A percentile compares a stretch with the other conserved stretches of the same genome.
Conservation (phyloP, 1,140 invertebrate genomes). For the Araneus ventricosus region DNA sequence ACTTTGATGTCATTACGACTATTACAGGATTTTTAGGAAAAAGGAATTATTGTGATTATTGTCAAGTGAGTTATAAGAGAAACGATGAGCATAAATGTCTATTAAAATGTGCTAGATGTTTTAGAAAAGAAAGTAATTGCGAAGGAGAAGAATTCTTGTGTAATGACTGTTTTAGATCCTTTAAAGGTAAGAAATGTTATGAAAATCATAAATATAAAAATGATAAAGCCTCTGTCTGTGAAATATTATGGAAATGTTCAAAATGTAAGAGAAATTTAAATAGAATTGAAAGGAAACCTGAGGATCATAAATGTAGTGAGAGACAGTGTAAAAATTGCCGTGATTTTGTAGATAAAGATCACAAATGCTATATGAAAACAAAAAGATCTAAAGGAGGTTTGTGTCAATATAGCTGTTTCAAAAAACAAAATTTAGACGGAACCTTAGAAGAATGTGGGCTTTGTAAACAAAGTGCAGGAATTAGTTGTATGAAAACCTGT, state of each 20-base stretch:
- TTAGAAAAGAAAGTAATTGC: neutral
- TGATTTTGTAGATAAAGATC: neutral
- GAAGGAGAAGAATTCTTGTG: neutral
- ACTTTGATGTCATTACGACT: conserved; percentile 33
- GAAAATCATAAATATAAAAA: neutral
- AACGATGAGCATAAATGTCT: neutral
- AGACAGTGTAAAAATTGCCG: neutral
- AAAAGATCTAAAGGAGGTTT: neutral
- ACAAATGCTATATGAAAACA: conserved; percentile 11
- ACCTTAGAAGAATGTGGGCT: neutral
- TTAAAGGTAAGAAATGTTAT: conserved; percentile 36
- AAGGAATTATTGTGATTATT: conserved; percentile 41
- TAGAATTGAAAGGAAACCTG: neutral
- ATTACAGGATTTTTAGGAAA: conserved; percentile 41
- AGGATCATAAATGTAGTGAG: conserved; percentile 13
- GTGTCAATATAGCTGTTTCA: neutral
- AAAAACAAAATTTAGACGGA: neutral
- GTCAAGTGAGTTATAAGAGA: conserved; percentile 38
- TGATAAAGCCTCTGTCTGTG: neutral
- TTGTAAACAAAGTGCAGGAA: neutral
- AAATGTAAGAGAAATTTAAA: conserved; percentile 20
- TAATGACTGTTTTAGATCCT: neutral
- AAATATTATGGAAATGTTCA: conserved; percentile 27
- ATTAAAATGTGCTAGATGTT: conserved; percentile 42
- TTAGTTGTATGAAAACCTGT: neutral